A percentile compares a stretch with the other conserved stretches of the same genome.
Conservation (phyloP, 1,140 invertebrate genomes). For the Camponotus pennsylvanicus region DNA sequence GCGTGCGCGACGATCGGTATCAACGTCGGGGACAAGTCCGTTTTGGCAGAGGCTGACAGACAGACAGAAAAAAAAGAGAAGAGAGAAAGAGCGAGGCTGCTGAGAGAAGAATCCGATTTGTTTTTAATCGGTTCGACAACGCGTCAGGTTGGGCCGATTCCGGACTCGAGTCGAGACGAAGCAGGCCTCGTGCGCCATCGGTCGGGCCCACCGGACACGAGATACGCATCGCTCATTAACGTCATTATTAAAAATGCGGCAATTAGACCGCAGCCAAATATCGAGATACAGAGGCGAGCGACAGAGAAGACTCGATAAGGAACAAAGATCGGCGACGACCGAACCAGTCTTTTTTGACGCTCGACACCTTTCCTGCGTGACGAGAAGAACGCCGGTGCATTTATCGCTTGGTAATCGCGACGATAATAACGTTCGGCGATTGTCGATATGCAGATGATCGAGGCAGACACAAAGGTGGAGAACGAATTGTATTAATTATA, state of each 20-base stretch:
- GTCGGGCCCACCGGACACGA: conserved; percentile 67
- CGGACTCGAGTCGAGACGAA: conserved; percentile 22
- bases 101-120: conserved; percentile 72
- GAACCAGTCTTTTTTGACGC: conserved; percentile 48
- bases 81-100: background rate
- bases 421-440: conserved; percentile 49
- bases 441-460: conserved; percentile 52
- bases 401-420: conserved; percentile 47
- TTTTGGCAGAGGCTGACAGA: conserved; percentile 47
- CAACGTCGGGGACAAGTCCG: conserved; percentile 58
- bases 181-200: conserved; percentile 3
- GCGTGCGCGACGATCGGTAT: conserved; percentile 70
- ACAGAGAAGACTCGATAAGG: background rate
- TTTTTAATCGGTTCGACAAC: conserved; percentile 74
- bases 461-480: background rate
- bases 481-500: conserved; percentile 47
- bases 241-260: conserved; percentile 78
- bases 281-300: conserved; percentile 59
- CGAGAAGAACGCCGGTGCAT: background rate
- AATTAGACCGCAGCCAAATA: conserved; percentile 73
- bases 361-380: conserved; percentile 61
- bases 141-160: conserved; percentile 14
- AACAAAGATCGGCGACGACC: conserved; percentile 25
- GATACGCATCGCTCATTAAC: conserved; percentile 78
- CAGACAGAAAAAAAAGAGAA: background rate